These are phyloP conservation scores for Ictalurus furcatus DNA, from an alignment of 2,113 vertebrate species.

Conservation along the genomic window DNA sequence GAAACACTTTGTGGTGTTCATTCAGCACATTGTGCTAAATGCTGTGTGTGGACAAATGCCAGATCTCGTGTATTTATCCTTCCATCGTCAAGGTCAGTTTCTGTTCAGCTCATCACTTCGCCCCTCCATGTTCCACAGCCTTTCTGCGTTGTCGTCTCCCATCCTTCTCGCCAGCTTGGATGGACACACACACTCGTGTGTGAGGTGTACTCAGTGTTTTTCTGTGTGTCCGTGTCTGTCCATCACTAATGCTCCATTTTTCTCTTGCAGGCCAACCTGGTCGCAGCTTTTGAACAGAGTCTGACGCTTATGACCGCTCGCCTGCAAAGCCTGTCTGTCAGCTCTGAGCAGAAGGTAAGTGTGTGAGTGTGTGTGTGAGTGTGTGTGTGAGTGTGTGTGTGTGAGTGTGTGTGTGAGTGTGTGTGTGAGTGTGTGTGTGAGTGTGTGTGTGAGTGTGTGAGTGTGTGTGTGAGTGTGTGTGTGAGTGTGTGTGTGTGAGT, in stretches of 20 bases:
- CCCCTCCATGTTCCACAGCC: slow-evolving; percentile 54
- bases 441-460: too few species aligned
- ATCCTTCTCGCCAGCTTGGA: slow-evolving; percentile 46
- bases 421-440: too few species aligned
- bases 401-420: too few species aligned
- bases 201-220: slow-evolving; percentile 27
- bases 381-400: neutral
- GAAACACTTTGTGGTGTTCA: neutral
- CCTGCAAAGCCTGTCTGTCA: slow-evolving; percentile 88
- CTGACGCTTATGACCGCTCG: slow-evolving; percentile 94
- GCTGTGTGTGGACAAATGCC: slow-evolving; percentile 30
- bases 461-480: neutral
- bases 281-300: slow-evolving; percentile 96
- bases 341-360: slow-evolving; percentile 88
- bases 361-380: neutral
- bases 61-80: slow-evolving; percentile 35
- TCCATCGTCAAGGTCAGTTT: slow-evolving; percentile 42
- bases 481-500: too few species aligned
- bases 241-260: slow-evolving; percentile 28
- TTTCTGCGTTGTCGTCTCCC: slow-evolving; percentile 50
- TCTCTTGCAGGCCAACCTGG: slow-evolving; percentile 86
- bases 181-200: slow-evolving; percentile 51
- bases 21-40: neutral
- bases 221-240: neutral
- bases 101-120: slow-evolving; percentile 31